Base-by-base conservation (phyloP, 2,113 vertebrate species). In the Donacobius atricapilla region DNA sequence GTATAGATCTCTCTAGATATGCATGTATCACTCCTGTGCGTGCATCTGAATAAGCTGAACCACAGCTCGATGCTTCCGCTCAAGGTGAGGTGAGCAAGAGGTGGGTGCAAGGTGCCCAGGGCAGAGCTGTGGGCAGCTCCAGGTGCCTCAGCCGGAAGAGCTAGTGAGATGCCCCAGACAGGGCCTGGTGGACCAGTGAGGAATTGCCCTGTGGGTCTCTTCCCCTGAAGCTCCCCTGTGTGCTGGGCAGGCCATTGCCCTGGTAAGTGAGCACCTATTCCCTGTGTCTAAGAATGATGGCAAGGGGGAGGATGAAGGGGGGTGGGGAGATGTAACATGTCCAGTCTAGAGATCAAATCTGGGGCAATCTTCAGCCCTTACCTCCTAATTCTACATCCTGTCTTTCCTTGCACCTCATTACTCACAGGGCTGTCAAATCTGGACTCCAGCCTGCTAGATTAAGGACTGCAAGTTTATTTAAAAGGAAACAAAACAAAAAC, bases 401-500 rank as follows among this genome's bases (percentile, higher is more conserved):
- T 83, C 82, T 80, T 94, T 75, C 56, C 50, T 89, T 68, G 73
- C 86, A 94, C 94, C 66, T 96, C 82, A 24, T 97, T 96, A 94
- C 60, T 97, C 94, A 96, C 50, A 39, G 64, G 39, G 58, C 92
- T 96, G 94, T 93, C 75, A 39, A 83, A 86, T 16, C 70, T 40
- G 48, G 88, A 85, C 90, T 91, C 86, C 86, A 80, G 86, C 25
- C 81, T 72, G 50, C 35, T 79, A 91, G 61, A 95, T 92, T 95
- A 95, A 91, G 89, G 93, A 39, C 83, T 64, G 83, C 51, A 83
- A 91, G 92, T 96, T 95, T 96, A 90, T 96, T 93, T 95, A 78
- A 91, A 89, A 94, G 76, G 95, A 87, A 96, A 87, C 77, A 87
- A 93, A 93, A 80, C 51, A 66, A 95, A 96, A 96, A 1, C 75